phyloP scores from a whole-genome alignment of 2,113 vertebrate genomes.

The Brachionichthys hirsutus region DNA sequence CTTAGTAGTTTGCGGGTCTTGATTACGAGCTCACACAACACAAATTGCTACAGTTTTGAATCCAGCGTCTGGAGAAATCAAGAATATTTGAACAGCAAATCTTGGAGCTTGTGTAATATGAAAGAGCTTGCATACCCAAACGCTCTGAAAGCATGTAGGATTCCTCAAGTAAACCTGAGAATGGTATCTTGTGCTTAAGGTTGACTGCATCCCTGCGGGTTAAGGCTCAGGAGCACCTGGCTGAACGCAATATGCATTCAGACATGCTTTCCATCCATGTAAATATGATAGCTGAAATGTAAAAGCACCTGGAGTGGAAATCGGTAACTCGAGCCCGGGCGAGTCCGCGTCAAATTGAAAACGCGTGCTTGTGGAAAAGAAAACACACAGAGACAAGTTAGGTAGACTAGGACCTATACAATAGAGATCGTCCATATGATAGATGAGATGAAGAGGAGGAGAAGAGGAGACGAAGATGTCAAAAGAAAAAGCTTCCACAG shows the following conservation, averaged over 20 bases:
- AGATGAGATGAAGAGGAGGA: not conserved
- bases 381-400: constrained; percentile 10
- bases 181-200: not conserved
- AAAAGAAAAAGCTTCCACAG: constrained; percentile 9
- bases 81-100: not conserved
- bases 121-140: constrained; percentile 1
- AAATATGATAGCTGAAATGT: constrained; percentile 53
- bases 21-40: constrained; percentile 31
- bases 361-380: constrained; percentile 29
- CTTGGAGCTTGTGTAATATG: not conserved
- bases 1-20: constrained; percentile 54
- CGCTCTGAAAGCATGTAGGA: constrained; percentile 8
- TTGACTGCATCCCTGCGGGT: constrained; percentile 14
- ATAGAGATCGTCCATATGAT: not conserved
- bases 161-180: not conserved
- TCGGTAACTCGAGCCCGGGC: constrained; percentile 32
- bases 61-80: not conserved
- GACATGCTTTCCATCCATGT: constrained; percentile 39
- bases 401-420: not conserved
- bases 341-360: constrained; percentile 52
- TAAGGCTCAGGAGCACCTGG: not conserved
- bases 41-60: constrained; percentile 25
- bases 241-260: constrained; percentile 21
- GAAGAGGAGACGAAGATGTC: not conserved
- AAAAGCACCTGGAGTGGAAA: constrained; percentile 41